phyloP scores from a whole-genome alignment of 2,888 invertebrate genomes.

The Tetramorium bicarinatum region DNA sequence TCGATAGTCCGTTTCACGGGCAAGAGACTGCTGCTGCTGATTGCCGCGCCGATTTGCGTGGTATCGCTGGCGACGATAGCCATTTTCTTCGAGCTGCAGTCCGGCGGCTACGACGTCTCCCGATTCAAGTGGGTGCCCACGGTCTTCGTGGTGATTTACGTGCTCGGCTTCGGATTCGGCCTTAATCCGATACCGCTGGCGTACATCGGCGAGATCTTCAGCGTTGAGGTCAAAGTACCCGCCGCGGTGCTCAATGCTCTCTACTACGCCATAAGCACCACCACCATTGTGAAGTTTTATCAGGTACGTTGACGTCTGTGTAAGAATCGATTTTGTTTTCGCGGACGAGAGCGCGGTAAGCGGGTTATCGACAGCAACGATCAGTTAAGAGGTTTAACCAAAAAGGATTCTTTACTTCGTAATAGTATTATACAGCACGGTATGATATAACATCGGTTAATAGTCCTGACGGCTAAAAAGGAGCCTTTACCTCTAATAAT shows the following conservation, averaged over 20 bases:
- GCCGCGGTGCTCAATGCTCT: constrained; percentile 82
- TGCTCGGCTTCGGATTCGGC: constrained; percentile 82
- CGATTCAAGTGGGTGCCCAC: constrained; percentile 82
- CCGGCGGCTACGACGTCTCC: constrained; percentile 76
- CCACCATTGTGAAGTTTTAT: constrained; percentile 81
- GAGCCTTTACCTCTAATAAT: constrained; percentile 10
- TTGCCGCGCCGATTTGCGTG: constrained; percentile 78
- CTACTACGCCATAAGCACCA: constrained; percentile 82
- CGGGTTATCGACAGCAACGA: constrained; percentile 45
- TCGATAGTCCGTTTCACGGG: constrained; percentile 80
- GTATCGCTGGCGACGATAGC: constrained; percentile 79
- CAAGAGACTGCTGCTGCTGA: constrained; percentile 80
- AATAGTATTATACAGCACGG: constrained; percentile 43
- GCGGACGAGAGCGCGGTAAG: constrained; percentile 33
- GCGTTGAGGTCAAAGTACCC: constrained; percentile 83
- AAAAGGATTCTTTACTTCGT: constrained; percentile 43
- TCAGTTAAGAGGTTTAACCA: constrained; percentile 44
- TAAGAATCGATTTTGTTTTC: constrained; percentile 51
- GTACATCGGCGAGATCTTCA: constrained; percentile 84
- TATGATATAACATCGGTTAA: constrained; percentile 31
- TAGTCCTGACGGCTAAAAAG: constrained; percentile 20
- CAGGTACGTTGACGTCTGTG: constrained; percentile 77
- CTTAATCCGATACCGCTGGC: constrained; percentile 84
- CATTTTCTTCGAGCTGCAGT: constrained; percentile 79
- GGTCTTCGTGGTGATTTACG: constrained; percentile 81